Base-by-base conservation (phyloP, 2,113 vertebrate genomes). In the Ondatra zibethicus region DNA sequence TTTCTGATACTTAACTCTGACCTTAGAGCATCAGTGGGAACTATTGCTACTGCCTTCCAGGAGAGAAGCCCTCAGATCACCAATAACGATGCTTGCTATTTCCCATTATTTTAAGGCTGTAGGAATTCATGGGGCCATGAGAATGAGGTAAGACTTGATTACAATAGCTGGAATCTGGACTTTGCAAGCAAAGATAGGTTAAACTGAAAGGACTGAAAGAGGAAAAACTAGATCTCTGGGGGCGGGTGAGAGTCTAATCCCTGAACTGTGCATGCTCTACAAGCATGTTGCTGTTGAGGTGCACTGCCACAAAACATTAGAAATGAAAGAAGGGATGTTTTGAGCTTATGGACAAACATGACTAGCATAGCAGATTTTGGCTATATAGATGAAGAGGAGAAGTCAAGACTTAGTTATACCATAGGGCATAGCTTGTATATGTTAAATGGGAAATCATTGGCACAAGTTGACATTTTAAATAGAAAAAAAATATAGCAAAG, bases 31-130 rank as follows among this genome's bases (percentile, higher is more conserved):
- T n/a, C 0, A 50, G 4, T 33, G 21, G 9, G 19, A 81, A 65
- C 21, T 17, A 9, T 5, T 14, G 6, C 36, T 58, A 13, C 3
- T 13, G 33, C 19, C 7, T 29, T 89, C 1, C 75, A 55, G 25
- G 13, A 12, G 7, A 47, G n/a, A 58, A 16, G 7, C 5, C 27
- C 21, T 39, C 14, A 4, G 16, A 11, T 19, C 39, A 42, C 31
- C 3, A 6, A 10, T 39, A 29, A n/a, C 5, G 33, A 19, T 2
- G 0, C 58, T 23, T 16, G 31, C 3, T 42, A 2, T 50, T n/a
- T 9, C 4, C 63, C 29, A 7, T 14, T 92, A 23, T 58, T 42
- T 72, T 78, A 55, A 91, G 7, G 17, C 70, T 17, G 14, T 5
- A 36, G 33, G 17, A 31, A 66, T 19, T 39, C 5, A 36, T 0